These are phyloP conservation scores for Zaprionus africanus DNA, from an alignment of 1,140 invertebrate species.

Conservation along the genomic window DNA sequence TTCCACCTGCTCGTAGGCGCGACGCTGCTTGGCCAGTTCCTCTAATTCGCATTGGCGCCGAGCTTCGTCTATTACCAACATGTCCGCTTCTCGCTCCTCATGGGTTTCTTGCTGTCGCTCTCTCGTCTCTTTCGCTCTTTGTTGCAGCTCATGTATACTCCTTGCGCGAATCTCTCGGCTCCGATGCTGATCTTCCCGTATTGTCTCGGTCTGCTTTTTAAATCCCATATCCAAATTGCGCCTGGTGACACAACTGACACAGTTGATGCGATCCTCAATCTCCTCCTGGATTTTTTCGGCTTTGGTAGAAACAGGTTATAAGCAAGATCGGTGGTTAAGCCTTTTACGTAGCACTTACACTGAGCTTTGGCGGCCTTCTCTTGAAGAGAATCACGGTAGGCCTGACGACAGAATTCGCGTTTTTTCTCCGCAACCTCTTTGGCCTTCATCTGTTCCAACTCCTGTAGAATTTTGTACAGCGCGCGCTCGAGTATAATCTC, in stretches of 20 bases:
- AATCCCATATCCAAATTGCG: slow-evolving; percentile 39
- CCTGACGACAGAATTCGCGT: slow-evolving; percentile 47
- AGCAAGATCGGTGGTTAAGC: background rate
- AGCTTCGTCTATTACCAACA: slow-evolving; percentile 33
- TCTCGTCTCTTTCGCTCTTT: background rate
- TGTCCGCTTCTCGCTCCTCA: slow-evolving; percentile 20
- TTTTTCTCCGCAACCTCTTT: slow-evolving; percentile 27
- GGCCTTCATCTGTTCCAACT: slow-evolving; percentile 40
- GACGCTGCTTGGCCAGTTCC: slow-evolving; percentile 42
- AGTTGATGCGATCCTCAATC: slow-evolving; percentile 59
- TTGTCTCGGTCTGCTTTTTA: slow-evolving; percentile 25
- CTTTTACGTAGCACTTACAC: slow-evolving; percentile 37
- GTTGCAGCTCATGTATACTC: slow-evolving; percentile 18
- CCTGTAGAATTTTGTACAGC: slow-evolving; percentile 40
- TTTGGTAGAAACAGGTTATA: background rate
- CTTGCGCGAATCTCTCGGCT: slow-evolving; percentile 11
- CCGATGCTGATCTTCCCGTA: slow-evolving; percentile 8
- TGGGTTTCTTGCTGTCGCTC: background rate
- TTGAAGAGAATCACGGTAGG: slow-evolving; percentile 46
- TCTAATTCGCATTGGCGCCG: slow-evolving; percentile 37
- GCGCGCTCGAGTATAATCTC: slow-evolving; percentile 50
- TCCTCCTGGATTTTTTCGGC: slow-evolving; percentile 57
- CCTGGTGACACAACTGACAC: slow-evolving; percentile 43
- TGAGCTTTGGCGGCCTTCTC: slow-evolving; percentile 45
- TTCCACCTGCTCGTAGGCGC: slow-evolving; percentile 43